phyloP scores from a whole-genome alignment of 1,140 invertebrate species.

The Drosophila parabipectinata region DNA sequence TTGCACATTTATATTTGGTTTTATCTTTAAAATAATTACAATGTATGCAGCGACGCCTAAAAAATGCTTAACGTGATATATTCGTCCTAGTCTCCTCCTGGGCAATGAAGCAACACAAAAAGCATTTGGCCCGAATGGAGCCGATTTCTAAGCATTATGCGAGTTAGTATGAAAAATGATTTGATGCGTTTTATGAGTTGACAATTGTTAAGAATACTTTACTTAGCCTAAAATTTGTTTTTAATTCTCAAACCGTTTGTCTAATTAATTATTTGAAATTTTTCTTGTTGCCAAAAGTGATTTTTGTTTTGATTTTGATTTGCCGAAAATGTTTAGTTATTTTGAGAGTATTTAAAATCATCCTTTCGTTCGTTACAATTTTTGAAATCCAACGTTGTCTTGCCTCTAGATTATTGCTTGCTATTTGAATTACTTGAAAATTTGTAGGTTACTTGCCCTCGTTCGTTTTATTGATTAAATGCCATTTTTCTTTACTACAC shows the following conservation, averaged over 20 bases:
- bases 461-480: constrained; percentile 62
- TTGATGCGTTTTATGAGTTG: constrained; percentile 25
- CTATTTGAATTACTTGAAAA: constrained; percentile 77
- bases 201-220: constrained; percentile 33
- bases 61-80: constrained; percentile 23
- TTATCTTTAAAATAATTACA: constrained; percentile 66
- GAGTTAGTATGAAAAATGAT: constrained; percentile 50
- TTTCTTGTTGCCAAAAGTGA: constrained; percentile 54
- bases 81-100: not conserved
- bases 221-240: constrained; percentile 50
- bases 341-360: constrained; percentile 45
- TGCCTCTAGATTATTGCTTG: constrained; percentile 48
- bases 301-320: constrained; percentile 75
- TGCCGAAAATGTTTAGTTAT: constrained; percentile 65
- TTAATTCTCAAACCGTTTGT: constrained; percentile 42
- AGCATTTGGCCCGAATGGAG: constrained; percentile 32
- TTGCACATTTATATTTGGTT: constrained; percentile 49
- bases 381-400: constrained; percentile 60
- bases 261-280: constrained; percentile 22
- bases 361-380: constrained; percentile 32
- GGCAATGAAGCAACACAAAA: constrained; percentile 69
- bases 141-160: constrained; percentile 51
- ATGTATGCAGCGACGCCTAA: constrained; percentile 21
- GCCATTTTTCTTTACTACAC: constrained; percentile 62
- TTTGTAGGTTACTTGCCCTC: constrained; percentile 57